These are phyloP conservation scores for Hartigia nigra DNA, from an alignment of 2,888 invertebrate species.

Conservation along the genomic window DNA sequence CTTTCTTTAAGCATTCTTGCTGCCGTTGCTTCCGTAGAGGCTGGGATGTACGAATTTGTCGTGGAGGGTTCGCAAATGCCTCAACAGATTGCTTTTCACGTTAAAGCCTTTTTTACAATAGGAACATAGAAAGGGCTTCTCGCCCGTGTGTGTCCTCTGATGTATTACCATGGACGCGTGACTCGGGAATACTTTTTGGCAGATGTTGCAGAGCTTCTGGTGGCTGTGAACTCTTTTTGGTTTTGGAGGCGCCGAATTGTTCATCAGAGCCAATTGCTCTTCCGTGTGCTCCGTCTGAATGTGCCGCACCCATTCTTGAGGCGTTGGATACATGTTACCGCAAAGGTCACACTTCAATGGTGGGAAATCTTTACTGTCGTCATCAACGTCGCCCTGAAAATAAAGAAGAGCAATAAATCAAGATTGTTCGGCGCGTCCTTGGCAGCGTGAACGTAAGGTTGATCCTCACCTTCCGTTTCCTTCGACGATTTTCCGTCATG, in stretches of 20 bases:
- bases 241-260: constrained; percentile 77
- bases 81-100: constrained; percentile 80
- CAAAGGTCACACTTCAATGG: constrained; percentile 83
- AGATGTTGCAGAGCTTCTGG: constrained; percentile 71
- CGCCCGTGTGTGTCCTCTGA: constrained; percentile 80
- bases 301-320: constrained; percentile 89
- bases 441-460: background rate
- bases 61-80: constrained; percentile 80
- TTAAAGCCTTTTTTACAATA: constrained; percentile 83
- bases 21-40: constrained; percentile 62
- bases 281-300: constrained; percentile 88
- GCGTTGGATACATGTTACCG: constrained; percentile 77
- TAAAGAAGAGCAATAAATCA: constrained; percentile 13
- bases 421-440: background rate
- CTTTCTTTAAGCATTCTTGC: constrained; percentile 58
- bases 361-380: constrained; percentile 77
- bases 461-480: constrained; percentile 57
- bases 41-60: constrained; percentile 73
- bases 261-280: constrained; percentile 81
- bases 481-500: constrained; percentile 67
- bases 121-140: constrained; percentile 79
- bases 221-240: constrained; percentile 64
- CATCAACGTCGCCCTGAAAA: constrained; percentile 74
- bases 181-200: constrained; percentile 81
- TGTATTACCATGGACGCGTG: constrained; percentile 85